A percentile compares a stretch with the other conserved stretches of the same genome.
Evolutionary conservation across 2,797 vertebrate genomes (phyloP).

Genomic region (Mormyrops boulengeri): DNA sequence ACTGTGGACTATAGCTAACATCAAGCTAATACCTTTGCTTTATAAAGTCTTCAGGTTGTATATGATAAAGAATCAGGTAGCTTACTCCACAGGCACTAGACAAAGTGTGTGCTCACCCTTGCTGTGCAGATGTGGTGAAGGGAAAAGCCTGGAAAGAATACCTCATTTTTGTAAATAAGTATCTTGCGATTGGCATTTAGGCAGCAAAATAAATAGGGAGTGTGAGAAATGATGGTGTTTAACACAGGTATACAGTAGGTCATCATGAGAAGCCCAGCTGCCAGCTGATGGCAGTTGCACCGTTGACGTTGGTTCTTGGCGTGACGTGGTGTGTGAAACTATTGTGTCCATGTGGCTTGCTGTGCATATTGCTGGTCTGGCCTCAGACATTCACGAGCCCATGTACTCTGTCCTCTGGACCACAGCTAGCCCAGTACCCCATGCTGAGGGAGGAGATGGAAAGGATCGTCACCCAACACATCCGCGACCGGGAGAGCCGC

Average conservation of each 20-base stretch:
- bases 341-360: not conserved
- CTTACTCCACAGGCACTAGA: not conserved
- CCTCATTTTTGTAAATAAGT: not conserved
- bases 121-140: not conserved
- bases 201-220: not conserved
- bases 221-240: not conserved
- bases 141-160: not conserved
- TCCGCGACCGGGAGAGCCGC: slow-evolving; percentile 76
- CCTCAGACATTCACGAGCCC: slow-evolving; percentile 25
- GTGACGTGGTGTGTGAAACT: slow-evolving; percentile 19
- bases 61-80: not conserved
- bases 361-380: not conserved
- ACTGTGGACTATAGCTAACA: not conserved
- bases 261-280: not conserved
- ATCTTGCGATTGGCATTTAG: not conserved
- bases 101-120: not conserved
- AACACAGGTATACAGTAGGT: not conserved
- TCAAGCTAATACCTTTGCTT: not conserved
- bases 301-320: slow-evolving; percentile 64
- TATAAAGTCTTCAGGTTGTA: not conserved
- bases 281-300: not conserved
- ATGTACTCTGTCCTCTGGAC: slow-evolving; percentile 27
- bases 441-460: slow-evolving; percentile 84
- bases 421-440: slow-evolving; percentile 79
- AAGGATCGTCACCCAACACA: slow-evolving; percentile 79